Evolutionary conservation across 2,888 invertebrate species (phyloP).

Genomic region (Leptothorax acervorum): DNA sequence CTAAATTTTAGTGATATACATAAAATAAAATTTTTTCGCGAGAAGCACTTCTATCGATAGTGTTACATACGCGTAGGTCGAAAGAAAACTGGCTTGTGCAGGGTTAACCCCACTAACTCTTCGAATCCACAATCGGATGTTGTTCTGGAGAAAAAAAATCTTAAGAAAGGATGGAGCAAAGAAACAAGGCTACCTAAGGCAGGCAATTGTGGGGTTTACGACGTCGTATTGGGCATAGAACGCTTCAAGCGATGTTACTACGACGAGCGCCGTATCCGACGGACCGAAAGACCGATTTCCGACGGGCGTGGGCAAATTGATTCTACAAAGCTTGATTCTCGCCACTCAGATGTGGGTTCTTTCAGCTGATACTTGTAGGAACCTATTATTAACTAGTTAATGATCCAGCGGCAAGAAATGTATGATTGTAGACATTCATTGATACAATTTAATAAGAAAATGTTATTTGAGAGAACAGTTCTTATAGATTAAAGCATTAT

Average conservation of each 20-base stretch:
- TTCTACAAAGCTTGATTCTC: slow-evolving; percentile 58
- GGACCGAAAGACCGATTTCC: slow-evolving; percentile 67
- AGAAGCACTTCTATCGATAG: slow-evolving; percentile 34
- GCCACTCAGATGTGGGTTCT: slow-evolving; percentile 50
- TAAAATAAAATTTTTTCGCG: background rate
- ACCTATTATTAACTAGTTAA: slow-evolving; percentile 22
- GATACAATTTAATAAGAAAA: background rate
- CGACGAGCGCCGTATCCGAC: slow-evolving; percentile 63
- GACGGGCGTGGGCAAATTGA: slow-evolving; percentile 55
- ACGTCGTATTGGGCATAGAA: slow-evolving; percentile 61
- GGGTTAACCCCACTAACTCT: slow-evolving; percentile 78
- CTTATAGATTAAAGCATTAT: background rate
- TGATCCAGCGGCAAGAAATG: background rate
- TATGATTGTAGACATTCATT: background rate
- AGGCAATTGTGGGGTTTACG: slow-evolving; percentile 75
- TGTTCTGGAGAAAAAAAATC: slow-evolving; percentile 77
- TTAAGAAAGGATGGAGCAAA: slow-evolving; percentile 70
- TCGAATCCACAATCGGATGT: slow-evolving; percentile 73
- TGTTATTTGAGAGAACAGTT: background rate
- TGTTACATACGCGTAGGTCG: slow-evolving; percentile 73
- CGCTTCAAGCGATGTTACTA: slow-evolving; percentile 53
- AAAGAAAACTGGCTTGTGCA: slow-evolving; percentile 79
- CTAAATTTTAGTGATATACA: background rate
- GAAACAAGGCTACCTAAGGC: slow-evolving; percentile 76
- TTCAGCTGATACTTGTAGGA: slow-evolving; percentile 46